Percentiles rank a stretch among this genome's conserved stretches.
Evolutionary conservation across 2,888 invertebrate species (phyloP).

Genomic region (Acleris holmiana): DNA sequence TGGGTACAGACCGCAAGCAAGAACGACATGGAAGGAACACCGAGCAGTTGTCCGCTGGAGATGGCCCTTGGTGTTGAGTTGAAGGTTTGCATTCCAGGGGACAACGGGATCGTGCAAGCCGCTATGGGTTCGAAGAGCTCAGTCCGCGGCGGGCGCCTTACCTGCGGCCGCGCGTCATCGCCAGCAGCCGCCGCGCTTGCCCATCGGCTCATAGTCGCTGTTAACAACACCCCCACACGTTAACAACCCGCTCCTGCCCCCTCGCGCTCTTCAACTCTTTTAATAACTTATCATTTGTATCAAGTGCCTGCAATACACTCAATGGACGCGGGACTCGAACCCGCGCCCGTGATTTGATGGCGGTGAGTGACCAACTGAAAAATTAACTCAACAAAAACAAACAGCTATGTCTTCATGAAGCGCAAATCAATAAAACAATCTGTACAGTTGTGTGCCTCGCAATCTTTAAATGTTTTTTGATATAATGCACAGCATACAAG

Average conservation of each 20-base stretch:
- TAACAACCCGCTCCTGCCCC: conserved; percentile 29
- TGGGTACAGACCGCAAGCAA: conserved; percentile 54
- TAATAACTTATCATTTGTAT: not conserved
- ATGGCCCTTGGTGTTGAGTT: not conserved
- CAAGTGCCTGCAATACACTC: not conserved
- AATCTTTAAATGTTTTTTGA: not conserved
- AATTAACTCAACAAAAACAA: conserved; percentile 40
- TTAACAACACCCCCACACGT: conserved; percentile 58
- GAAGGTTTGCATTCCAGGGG: conserved; percentile 21
- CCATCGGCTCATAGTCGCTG: conserved; percentile 76
- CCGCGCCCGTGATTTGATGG: conserved; percentile 42
- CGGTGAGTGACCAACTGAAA: conserved; percentile 50
- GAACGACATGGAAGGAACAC: conserved; percentile 48
- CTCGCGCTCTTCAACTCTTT: not conserved
- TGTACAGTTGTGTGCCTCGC: not conserved
- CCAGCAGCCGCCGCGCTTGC: conserved; percentile 64
- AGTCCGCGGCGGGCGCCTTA: conserved; percentile 49
- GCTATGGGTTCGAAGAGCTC: conserved; percentile 59
- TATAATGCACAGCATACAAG: not conserved
- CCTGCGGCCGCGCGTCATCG: conserved; percentile 72
- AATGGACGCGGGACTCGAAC: conserved; percentile 17
- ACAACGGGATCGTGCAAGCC: conserved; percentile 48
- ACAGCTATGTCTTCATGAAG: conserved; percentile 2
- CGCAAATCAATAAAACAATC: not conserved
- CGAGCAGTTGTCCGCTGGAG: conserved; percentile 50